phyloP scores from a whole-genome alignment of 2,888 invertebrate species.

The Zaprionus bogoriensis region DNA sequence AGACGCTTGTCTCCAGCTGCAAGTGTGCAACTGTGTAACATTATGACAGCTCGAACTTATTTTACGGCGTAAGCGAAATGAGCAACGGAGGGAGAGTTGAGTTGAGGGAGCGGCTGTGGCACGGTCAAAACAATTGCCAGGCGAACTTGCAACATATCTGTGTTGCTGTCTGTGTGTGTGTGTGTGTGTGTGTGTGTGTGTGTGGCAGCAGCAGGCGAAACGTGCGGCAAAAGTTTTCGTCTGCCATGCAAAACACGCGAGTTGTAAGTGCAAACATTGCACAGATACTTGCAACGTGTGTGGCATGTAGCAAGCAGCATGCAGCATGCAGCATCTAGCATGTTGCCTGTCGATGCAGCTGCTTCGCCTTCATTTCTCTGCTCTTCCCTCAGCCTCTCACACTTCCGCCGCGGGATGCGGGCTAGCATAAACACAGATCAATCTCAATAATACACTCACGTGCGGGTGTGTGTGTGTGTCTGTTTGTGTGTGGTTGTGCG shows the following conservation, averaged over 20 bases:
- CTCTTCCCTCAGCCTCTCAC: constrained; percentile 6
- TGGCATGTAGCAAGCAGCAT: constrained; percentile 8
- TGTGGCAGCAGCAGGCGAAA: constrained; percentile 3
- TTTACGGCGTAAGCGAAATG: constrained; percentile 39
- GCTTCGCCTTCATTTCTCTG: neutral
- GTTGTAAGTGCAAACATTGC: constrained; percentile 37
- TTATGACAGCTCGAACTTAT: constrained; percentile 51
- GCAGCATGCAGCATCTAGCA: constrained; percentile 17
- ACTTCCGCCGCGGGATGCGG: constrained; percentile 27
- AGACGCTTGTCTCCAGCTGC: constrained; percentile 20
- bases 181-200: too few species aligned
- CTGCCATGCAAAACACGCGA: constrained; percentile 30
- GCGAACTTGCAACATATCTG: neutral
- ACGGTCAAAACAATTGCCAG: constrained; percentile 34
- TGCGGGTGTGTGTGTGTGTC: constrained; percentile 3
- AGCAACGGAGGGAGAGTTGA: neutral
- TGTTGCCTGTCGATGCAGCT: constrained; percentile 16
- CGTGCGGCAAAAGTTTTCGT: constrained; percentile 27
- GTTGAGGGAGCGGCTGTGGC: neutral
- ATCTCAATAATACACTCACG: constrained; percentile 32
- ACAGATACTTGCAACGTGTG: constrained; percentile 33
- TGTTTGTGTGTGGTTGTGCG: constrained; percentile 12
- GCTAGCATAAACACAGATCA: constrained; percentile 49
- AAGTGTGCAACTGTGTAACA: constrained; percentile 35
- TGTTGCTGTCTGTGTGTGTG: too few species aligned